Evolutionary conservation across 2,113 vertebrate genomes (phyloP).

Genomic region (Heterochromis multidens): DNA sequence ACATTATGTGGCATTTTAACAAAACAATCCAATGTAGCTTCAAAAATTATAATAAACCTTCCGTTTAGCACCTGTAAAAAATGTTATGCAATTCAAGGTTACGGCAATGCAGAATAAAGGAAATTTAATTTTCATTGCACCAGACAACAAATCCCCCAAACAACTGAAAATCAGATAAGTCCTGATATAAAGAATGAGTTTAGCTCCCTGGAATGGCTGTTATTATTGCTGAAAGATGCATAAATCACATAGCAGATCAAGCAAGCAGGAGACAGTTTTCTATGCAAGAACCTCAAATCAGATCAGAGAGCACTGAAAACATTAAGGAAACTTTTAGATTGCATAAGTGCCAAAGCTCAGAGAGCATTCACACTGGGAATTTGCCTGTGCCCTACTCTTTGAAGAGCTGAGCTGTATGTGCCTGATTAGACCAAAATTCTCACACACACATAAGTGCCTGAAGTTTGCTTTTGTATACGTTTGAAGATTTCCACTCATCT

Average conservation of each 20-base stretch:
- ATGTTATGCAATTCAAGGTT: not conserved
- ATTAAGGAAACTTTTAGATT: constrained; percentile 1
- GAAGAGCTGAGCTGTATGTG: not conserved
- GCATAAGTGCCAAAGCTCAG: not conserved
- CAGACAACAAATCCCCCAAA: not conserved
- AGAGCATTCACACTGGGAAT: not conserved
- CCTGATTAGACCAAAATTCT: not conserved
- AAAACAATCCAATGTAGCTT: not conserved
- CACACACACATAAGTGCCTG: not conserved
- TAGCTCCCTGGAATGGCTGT: not conserved
- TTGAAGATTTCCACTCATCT: not conserved
- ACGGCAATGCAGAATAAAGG: not conserved
- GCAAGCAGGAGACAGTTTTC: not conserved
- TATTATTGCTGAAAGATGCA: not conserved
- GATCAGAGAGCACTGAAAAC: not conserved
- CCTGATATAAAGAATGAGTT: not conserved
- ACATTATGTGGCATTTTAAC: not conserved
- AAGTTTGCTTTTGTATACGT: not conserved
- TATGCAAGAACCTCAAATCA: not conserved
- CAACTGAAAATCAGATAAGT: not conserved
- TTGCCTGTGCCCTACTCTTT: not conserved
- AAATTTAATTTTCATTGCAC: not conserved
- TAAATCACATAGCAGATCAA: not conserved
- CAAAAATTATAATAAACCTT: not conserved
- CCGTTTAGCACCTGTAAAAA: not conserved